phyloP scores from a whole-genome alignment of 2,113 vertebrate species.

The Trichechus manatus region DNA sequence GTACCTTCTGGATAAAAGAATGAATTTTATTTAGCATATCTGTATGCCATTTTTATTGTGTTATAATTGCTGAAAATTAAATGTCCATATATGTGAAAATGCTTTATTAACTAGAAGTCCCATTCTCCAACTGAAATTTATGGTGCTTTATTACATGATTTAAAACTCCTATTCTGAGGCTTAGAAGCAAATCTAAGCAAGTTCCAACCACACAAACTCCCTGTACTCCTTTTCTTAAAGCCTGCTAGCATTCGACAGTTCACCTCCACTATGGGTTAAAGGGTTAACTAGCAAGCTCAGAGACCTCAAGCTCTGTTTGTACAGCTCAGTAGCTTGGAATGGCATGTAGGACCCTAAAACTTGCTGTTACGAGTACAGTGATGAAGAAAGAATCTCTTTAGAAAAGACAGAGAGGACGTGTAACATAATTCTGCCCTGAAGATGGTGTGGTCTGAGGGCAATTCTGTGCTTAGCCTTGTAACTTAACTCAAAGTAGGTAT shows the following conservation, averaged over 20 bases:
- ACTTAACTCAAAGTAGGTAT: not conserved
- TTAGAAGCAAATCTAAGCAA: constrained; percentile 55
- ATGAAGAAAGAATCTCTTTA: not conserved
- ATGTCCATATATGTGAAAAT: not conserved
- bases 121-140: constrained; percentile 56
- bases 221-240: not conserved
- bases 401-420: not conserved
- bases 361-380: not conserved
- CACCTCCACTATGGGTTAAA: not conserved
- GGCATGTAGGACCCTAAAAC: not conserved
- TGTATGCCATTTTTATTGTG: not conserved
- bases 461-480: not conserved
- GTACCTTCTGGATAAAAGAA: not conserved
- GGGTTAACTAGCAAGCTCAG: not conserved
- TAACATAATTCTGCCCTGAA: not conserved
- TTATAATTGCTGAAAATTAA: constrained; percentile 33
- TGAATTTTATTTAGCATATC: not conserved
- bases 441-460: not conserved
- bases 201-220: not conserved
- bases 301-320: not conserved
- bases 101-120: constrained; percentile 15
- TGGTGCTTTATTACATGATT: constrained; percentile 18
- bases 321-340: not conserved
- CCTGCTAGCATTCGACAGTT: not conserved
- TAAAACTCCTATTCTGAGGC: not conserved